Evolutionary conservation across 2,113 vertebrate genomes (phyloP), one percentile per base, ranked within the genome.

Genomic region (Chaetodon trifascialis): DNA sequence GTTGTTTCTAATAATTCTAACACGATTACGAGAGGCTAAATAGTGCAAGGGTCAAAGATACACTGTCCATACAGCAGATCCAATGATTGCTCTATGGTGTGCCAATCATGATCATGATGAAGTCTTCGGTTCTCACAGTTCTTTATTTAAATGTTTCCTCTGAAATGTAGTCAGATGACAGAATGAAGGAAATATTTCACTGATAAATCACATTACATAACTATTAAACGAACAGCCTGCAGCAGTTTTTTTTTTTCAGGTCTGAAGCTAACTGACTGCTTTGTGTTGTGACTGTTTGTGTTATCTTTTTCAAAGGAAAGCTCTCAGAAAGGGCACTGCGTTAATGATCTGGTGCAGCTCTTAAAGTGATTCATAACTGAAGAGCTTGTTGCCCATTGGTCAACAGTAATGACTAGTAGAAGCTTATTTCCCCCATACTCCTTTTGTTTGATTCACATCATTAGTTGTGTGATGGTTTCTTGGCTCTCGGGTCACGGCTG

Each of bases 241-340:
- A 30, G 30, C 30, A 30, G 30, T 30, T 30, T 30, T 30, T 30
- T 30, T 15, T 23, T n/a, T n/a, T n/a, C 23, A 19, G 3, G 63
- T 49, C 16, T 40, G 44, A 4, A 2, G 15, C 38, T 36, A 54
- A 40, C 38, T 40, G 38, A 40, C 8, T 4, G 44, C 47, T 55
- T n/a, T 77, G 46, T 67, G 34, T 55, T 25, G 23, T 63, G 76
- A 75, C 49, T 65, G n/a, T n/a, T n/a, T n/a, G 42, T 74, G 19
- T 79, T 79, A 47, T 63, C 58, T 2, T 70, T 51, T 54, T 14
- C 34, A 46, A 47, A 42, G 16, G n/a, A 63, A 40, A 54, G 44
- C 67, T 59, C 42, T n/a, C 60, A 70, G 9, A 76, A 30, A 44
- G 42, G 7, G 10, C 42, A 44, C 25, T 58, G 54, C 11, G 1